phyloP scores from a whole-genome alignment of 2,888 invertebrate species.

The Melieria crassipennis region DNA sequence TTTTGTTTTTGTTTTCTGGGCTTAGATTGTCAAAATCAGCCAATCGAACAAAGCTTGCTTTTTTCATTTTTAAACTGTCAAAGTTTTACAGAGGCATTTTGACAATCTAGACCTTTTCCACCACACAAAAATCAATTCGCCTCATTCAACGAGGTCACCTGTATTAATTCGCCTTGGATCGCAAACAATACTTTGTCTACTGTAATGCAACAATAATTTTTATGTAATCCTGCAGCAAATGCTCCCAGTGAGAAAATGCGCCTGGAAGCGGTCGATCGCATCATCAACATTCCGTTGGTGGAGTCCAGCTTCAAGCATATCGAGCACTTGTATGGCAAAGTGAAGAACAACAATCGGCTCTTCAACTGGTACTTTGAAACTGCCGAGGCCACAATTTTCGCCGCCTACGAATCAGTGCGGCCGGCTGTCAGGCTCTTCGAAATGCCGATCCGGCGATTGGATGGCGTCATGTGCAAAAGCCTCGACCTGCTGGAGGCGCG shows the following conservation, averaged over 20 bases:
- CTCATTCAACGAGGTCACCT: too few relatives aligned
- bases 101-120: too few relatives aligned
- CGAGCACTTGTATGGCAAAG: conserved; percentile 76
- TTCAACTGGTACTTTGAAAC: conserved; percentile 80
- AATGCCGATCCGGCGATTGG: conserved; percentile 77
- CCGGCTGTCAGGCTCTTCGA: conserved; percentile 80
- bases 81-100: too few relatives aligned
- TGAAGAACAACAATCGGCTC: conserved; percentile 80
- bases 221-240: conserved; percentile 43
- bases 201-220: too few relatives aligned
- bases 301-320: conserved; percentile 80
- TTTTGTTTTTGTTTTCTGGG: too few relatives aligned
- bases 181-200: too few relatives aligned
- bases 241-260: conserved; percentile 61
- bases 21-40: too few relatives aligned
- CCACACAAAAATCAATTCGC: too few relatives aligned
- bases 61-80: too few relatives aligned
- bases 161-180: too few relatives aligned
- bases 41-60: too few relatives aligned
- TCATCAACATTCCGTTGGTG: conserved; percentile 84
- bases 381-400: conserved; percentile 78
- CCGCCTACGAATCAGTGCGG: conserved; percentile 77
- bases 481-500: conserved; percentile 86
- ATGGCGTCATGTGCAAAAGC: conserved; percentile 82
- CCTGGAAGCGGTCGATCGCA: conserved; percentile 78